Base-by-base conservation (phyloP, 2,888 invertebrate genomes). In the Dolichopus griseipennis region DNA sequence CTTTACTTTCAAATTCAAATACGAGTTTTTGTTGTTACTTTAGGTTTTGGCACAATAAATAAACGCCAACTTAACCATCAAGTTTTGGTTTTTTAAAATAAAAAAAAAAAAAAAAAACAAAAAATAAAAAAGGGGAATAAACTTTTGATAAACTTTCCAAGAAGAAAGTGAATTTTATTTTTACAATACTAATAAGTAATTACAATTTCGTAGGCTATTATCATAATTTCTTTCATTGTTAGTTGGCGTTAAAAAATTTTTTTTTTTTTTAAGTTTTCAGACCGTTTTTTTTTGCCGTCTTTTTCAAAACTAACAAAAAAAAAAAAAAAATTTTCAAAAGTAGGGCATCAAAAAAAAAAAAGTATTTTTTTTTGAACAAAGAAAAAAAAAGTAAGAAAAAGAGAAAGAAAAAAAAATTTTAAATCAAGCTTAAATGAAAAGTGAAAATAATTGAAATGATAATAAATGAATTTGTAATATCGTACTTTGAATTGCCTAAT, bases 181-280 rank as follows among this genome's bases (percentile, higher is more conserved):
- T 52, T 52, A 18, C 52, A 18, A 18, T 52, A n/a, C n/a, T n/a
- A 52, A 52, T 18, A 52, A 52, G 15, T 52, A 18, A 52, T 52
- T 52, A 52, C n/a, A n/a, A n/a, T n/a, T 52, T 52, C 15, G 52
- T 52, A n/a, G 18, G 52, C 52, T 52, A 52, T 52, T 52, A 52
- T 52, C 52, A 52, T 52, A 52, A 52, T 52, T 52, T 52, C 52
- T 52, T 52, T 52, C n/a, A 52, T 52, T 52, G 52, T 52, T 52
- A 52, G 52, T 52, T 52, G 52, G 52, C 52, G 52, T 52, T 52
- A 52, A 52, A 15, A 37, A 37, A n/a, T n/a, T n/a, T n/a, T n/a
- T n/a, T n/a, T n/a, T n/a, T n/a, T n/a, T n/a, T n/a, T n/a, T 10
- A 37, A 27, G 1, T 52, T 52, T 52, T 52, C 15, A 12, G 9